phyloP scores from a whole-genome alignment of 2,797 vertebrate genomes.

The Sebastes trivittatus region DNA sequence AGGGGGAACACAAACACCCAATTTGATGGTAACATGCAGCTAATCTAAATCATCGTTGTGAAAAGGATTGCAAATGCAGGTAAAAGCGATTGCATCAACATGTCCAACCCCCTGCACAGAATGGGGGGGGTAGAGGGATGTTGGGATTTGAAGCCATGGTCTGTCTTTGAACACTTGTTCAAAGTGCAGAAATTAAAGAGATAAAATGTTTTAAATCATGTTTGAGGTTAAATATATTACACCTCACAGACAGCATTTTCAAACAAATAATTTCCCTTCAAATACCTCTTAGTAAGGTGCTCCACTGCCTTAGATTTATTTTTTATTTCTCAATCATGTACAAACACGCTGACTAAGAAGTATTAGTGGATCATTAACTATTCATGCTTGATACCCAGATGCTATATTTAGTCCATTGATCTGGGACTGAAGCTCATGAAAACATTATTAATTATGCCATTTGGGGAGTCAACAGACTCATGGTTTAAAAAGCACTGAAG shows the following conservation, averaged over 20 bases:
- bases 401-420: constrained; percentile 2
- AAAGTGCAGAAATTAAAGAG: not conserved
- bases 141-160: not conserved
- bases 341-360: not conserved
- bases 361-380: not conserved
- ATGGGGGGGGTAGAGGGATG: not conserved
- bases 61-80: constrained; percentile 46
- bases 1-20: constrained; percentile 50
- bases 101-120: not conserved
- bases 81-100: not conserved
- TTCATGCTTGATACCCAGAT: not conserved
- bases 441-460: not conserved
- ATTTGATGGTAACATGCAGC: constrained; percentile 21
- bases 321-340: not conserved
- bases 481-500: not conserved
- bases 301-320: not conserved
- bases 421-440: not conserved
- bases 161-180: not conserved
- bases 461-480: not conserved
- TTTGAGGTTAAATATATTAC: not conserved
- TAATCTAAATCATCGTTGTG: constrained; percentile 62
- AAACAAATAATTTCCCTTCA: not conserved
- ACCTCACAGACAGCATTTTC: not conserved
- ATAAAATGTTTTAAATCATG: not conserved
- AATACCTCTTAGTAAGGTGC: not conserved